These are phyloP conservation scores for Phylloscopus trochiloides DNA, from an alignment of 2,113 vertebrate species.

Conservation along the genomic window DNA sequence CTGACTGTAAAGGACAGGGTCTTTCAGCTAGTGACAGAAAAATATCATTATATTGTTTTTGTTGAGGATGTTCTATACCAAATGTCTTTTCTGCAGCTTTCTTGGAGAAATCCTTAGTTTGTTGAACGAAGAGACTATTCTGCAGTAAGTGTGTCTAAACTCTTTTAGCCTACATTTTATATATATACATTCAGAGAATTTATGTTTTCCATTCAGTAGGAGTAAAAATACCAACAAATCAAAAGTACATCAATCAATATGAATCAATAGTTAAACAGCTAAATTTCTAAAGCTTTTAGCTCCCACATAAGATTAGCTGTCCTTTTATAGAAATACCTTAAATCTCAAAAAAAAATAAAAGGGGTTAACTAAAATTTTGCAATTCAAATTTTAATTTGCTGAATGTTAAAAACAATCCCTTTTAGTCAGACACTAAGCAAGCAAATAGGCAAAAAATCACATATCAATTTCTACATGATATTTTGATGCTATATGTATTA, in stretches of 20 bases:
- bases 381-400: background rate
- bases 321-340: background rate
- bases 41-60: background rate
- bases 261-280: background rate
- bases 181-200: background rate
- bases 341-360: background rate
- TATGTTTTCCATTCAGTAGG: background rate
- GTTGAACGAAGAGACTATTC: background rate
- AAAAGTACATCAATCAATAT: background rate
- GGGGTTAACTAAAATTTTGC: background rate
- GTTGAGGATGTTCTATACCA: background rate
- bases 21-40: background rate
- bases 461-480: background rate
- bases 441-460: fast-evolving
- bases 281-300: background rate
- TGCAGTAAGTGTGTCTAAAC: background rate
- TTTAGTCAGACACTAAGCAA: background rate
- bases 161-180: background rate
- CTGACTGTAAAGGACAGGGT: background rate
- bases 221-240: background rate
- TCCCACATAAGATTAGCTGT: background rate
- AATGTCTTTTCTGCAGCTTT: background rate
- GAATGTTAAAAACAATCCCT: background rate
- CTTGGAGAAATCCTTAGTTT: background rate
- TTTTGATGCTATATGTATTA: background rate